These are phyloP conservation scores for Poecilia wingei DNA, from an alignment of 2,797 vertebrate species.

Conservation along the genomic window DNA sequence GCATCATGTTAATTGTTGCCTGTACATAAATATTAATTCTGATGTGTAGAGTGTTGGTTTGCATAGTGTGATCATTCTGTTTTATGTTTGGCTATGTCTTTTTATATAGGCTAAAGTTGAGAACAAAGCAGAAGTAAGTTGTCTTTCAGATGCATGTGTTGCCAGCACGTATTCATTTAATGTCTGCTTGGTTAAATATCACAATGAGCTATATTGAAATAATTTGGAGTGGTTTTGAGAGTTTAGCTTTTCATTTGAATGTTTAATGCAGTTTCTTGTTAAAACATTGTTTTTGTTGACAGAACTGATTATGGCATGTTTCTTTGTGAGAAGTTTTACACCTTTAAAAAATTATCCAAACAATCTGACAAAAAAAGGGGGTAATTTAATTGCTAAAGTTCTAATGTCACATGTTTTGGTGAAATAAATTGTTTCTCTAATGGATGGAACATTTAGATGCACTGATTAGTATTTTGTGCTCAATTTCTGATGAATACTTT, in stretches of 20 bases:
- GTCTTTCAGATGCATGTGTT: slow-evolving; percentile 36
- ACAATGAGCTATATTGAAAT: neutral
- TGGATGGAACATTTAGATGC: neutral
- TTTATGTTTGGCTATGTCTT: slow-evolving; percentile 39
- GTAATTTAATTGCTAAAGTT: neutral
- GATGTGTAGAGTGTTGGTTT: slow-evolving; percentile 5
- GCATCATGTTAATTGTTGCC: slow-evolving; percentile 28
- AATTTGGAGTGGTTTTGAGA: neutral
- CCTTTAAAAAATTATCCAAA: neutral
- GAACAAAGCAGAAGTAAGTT: slow-evolving; percentile 91
- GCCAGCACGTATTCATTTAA: slow-evolving; percentile 5
- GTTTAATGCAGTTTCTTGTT: neutral
- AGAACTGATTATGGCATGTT: neutral
- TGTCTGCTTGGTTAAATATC: neutral
- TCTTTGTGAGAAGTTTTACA: neutral
- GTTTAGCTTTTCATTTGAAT: neutral
- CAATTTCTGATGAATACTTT: neutral
- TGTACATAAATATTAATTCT: slow-evolving; percentile 11
- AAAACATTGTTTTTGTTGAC: neutral
- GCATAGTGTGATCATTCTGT: slow-evolving; percentile 57
- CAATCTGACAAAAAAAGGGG: neutral
- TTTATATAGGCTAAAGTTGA: slow-evolving; percentile 92
- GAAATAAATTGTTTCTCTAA: neutral
- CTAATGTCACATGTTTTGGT: neutral
- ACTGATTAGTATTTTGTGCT: neutral